Evolutionary conservation across 2,113 vertebrate genomes (phyloP).

Genomic region (Crotalus horridus): DNA sequence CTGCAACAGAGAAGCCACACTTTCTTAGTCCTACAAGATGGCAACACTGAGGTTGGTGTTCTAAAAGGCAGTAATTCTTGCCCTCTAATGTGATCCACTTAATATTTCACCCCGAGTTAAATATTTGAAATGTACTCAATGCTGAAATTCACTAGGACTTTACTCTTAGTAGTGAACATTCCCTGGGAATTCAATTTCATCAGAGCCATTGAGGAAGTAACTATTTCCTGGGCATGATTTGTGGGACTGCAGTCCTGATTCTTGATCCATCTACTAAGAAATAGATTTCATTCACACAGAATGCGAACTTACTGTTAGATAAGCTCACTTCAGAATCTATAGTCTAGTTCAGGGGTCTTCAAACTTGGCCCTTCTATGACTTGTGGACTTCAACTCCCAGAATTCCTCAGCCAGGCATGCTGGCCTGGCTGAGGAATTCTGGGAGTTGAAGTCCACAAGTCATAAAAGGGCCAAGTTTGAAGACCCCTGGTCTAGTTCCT

Average conservation of each 20-base stretch:
- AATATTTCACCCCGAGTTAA: not conserved
- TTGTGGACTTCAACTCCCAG: too few relatives aligned
- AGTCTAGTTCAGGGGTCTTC: not conserved
- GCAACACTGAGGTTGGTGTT: not conserved
- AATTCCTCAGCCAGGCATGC: too few relatives aligned
- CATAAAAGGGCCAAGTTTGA: too few relatives aligned
- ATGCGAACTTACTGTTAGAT: not conserved
- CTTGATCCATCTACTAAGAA: not conserved
- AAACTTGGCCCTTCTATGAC: too few relatives aligned
- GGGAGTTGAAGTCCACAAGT: too few relatives aligned
- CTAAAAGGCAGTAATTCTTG: not conserved
- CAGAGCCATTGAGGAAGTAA: not conserved
- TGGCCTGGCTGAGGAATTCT: too few relatives aligned
- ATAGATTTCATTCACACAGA: not conserved
- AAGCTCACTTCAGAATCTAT: not conserved
- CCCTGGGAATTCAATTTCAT: not conserved
- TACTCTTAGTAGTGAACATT: not conserved
- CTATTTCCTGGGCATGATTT: not conserved
- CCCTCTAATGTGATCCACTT: not conserved
- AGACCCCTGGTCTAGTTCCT: not conserved
- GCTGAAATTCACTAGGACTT: not conserved
- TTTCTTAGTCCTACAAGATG: not conserved
- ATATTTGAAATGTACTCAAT: not conserved
- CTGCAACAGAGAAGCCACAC: not conserved
- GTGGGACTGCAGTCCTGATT: not conserved